Evolutionary conservation across 1,140 invertebrate species (phyloP).

Genomic region (Drosophila quadrilineata): DNA sequence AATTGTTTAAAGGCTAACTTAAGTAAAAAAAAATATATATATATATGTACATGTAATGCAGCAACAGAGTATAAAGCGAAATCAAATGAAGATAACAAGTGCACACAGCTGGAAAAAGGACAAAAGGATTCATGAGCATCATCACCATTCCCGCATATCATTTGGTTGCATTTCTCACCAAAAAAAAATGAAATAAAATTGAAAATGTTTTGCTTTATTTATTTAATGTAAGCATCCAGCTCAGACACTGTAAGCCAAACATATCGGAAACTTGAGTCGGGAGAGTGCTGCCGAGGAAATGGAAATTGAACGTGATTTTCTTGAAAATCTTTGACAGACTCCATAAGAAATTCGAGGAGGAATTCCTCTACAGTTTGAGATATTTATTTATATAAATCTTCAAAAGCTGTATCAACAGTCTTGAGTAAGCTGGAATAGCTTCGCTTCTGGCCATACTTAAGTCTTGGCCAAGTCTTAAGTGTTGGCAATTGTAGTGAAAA

Average conservation of each 20-base stretch:
- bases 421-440: too few relatives aligned
- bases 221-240: conserved; percentile 27
- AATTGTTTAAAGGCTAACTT: conserved; percentile 78
- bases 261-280: not conserved
- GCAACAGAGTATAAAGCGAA: conserved; percentile 32
- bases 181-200: too few relatives aligned
- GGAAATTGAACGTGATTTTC: not conserved
- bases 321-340: too few relatives aligned
- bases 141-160: too few relatives aligned
- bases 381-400: too few relatives aligned
- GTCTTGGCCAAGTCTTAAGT: too few relatives aligned
- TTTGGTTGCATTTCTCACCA: conserved; percentile 53
- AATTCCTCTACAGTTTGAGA: too few relatives aligned
- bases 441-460: too few relatives aligned
- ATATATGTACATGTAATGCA: not conserved
- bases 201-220: conserved; percentile 67
- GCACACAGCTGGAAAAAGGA: conserved; percentile 38
- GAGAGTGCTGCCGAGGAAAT: not conserved
- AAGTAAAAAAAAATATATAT: conserved; percentile 46
- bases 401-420: too few relatives aligned
- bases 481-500: conserved; percentile 6
- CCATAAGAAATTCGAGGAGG: too few relatives aligned
- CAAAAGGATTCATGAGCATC: conserved; percentile 51
- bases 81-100: conserved; percentile 58
- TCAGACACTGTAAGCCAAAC: not conserved